These are phyloP conservation scores for Acanthosoma haemorrhoidale DNA, from an alignment of 2,888 invertebrate species.

Conservation along the genomic window DNA sequence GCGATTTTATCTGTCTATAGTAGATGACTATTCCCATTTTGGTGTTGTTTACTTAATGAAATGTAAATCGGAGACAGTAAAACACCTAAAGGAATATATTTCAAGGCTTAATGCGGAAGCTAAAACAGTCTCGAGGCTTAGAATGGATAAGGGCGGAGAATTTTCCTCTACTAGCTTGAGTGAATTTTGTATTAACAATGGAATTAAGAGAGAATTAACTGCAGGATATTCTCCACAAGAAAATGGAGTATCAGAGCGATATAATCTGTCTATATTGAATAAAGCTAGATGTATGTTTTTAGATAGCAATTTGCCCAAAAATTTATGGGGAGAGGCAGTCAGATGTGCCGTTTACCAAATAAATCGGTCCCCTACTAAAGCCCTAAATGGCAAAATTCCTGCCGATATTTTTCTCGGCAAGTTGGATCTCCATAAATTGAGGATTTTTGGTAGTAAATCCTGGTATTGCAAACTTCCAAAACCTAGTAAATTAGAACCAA, in stretches of 20 bases:
- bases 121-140: background rate
- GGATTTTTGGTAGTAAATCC: background rate
- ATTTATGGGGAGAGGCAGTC: background rate
- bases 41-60: background rate
- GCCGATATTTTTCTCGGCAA: no score
- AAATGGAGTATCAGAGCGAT: no score
- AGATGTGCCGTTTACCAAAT: background rate
- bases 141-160: background rate
- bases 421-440: background rate
- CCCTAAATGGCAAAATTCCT: no score
- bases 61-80: background rate
- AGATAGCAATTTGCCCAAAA: background rate
- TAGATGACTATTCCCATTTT: slow-evolving; percentile 9
- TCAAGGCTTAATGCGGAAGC: background rate
- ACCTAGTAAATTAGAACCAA: background rate
- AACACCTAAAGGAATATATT: background rate
- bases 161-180: background rate
- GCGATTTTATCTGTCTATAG: background rate
- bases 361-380: no score
- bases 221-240: background rate
- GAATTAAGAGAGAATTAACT: background rate
- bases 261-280: background rate
- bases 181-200: no score
- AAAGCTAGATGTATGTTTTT: background rate
- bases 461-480: background rate